Percentiles rank a stretch among this genome's conserved stretches.
Conservation (phyloP, 30 jellyfish, hydroid and myxozoan species). For the Aurelia sp. region DNA sequence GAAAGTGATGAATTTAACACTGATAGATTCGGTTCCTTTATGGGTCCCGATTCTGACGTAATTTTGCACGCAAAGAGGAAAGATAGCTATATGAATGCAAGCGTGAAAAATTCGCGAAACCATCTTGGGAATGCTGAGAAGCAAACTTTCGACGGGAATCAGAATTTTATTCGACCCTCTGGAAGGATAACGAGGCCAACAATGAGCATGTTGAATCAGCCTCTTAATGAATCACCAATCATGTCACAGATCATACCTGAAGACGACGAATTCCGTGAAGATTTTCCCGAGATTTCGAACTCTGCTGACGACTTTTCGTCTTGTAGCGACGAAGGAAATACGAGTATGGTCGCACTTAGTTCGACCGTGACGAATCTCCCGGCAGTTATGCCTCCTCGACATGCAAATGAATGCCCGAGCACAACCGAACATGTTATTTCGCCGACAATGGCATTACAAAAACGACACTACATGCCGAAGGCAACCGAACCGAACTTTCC, state of each 20-base stretch:
- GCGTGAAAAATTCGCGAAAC: slow-evolving; percentile 9
- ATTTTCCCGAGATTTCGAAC: slow-evolving; percentile 41
- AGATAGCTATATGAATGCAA: slow-evolving; percentile 22
- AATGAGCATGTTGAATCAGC: slow-evolving; percentile 67
- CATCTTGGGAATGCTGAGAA: slow-evolving; percentile 21
- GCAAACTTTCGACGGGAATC: slow-evolving; percentile 33
- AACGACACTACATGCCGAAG: slow-evolving; percentile 18
- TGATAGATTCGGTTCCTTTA: slow-evolving; percentile 1
- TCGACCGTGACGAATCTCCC: slow-evolving; percentile 19
- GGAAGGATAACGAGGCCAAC: slow-evolving; percentile 53
- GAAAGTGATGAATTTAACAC: slow-evolving; percentile 28
- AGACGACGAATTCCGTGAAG: slow-evolving; percentile 53
- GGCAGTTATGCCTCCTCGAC: background rate
- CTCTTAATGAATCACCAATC: slow-evolving; percentile 45
- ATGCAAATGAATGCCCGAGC: background rate
- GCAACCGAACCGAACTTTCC: slow-evolving; percentile 2
- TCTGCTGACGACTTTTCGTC: slow-evolving; percentile 55
- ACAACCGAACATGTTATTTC: slow-evolving; percentile 16
- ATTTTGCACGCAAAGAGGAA: slow-evolving; percentile 24
- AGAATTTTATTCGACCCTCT: slow-evolving; percentile 23
- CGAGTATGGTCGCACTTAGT: slow-evolving; percentile 26
- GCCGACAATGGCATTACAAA: slow-evolving; percentile 37
- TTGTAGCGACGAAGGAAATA: slow-evolving; percentile 49
- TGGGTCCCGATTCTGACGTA: slow-evolving; percentile 35
- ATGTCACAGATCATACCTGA: slow-evolving; percentile 27